Percentiles rank a stretch among this genome's conserved stretches.
phyloP scores from a whole-genome alignment of 1,140 invertebrate species.

The Sinonovacula constricta region DNA sequence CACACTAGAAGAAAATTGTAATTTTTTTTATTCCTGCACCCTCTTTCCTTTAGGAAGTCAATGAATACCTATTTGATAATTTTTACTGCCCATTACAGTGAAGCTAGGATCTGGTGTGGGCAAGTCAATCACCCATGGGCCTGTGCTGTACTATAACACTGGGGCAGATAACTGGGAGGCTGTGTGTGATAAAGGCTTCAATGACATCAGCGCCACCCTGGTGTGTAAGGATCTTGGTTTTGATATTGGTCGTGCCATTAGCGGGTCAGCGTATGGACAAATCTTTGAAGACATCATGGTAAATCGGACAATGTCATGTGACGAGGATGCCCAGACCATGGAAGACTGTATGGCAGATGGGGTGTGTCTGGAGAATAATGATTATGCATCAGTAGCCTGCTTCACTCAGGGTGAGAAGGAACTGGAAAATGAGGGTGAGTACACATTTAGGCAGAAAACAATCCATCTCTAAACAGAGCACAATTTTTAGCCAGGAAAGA shows the following conservation, averaged over 20 bases:
- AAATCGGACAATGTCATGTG: slow-evolving; percentile 36
- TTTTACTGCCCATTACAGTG: no score
- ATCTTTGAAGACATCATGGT: slow-evolving; percentile 44
- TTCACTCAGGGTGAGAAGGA: slow-evolving; percentile 8
- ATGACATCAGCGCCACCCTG: slow-evolving; percentile 39
- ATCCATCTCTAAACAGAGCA: no score
- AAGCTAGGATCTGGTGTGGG: slow-evolving; percentile 58
- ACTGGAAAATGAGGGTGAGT: neutral
- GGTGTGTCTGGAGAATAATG: slow-evolving; percentile 14
- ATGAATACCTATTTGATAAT: no score
- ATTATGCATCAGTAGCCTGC: slow-evolving; percentile 46
- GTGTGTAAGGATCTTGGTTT: slow-evolving; percentile 44
- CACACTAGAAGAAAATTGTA: no score
- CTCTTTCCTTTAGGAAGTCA: no score
- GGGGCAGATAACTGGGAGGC: slow-evolving; percentile 33
- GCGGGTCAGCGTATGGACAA: slow-evolving; percentile 43
- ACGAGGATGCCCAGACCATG: slow-evolving; percentile 19
- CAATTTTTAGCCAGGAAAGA: no score
- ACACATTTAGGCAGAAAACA: no score
- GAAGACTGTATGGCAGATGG: slow-evolving; percentile 19
- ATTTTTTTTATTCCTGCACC: no score
- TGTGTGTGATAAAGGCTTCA: slow-evolving; percentile 43
- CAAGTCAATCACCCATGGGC: slow-evolving; percentile 40
- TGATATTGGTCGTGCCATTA: slow-evolving; percentile 24
- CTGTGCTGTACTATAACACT: slow-evolving; percentile 34